Evolutionary conservation across 2,888 invertebrate species (phyloP), one percentile per base, ranked within the genome.

Genomic region (Tethea ocularis): DNA sequence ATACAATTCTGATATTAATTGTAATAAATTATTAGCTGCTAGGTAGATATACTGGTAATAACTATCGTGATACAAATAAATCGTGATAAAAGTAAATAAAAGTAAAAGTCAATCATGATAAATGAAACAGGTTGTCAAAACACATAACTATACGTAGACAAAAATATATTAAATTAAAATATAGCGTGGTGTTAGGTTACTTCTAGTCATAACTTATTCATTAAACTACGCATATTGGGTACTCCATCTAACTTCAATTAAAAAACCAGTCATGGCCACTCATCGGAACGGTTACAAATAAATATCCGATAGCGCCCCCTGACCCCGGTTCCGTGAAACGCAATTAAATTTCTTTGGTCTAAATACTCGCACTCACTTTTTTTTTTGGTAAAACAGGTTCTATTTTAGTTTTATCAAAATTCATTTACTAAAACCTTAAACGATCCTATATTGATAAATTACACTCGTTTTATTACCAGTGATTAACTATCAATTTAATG

Each of bases 311-410:
- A 68, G 68, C 75, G 83, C 83, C 84, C 87, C 71, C 72, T 87
- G 86, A 88, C 87, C 88, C 68, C 70, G 61, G 78, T 75, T 79
- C 78, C 75, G 77, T 80, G 78, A 80, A 86, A 84, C 73, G 77
- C 75, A 85, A 87, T 88, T 87, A 86, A 84, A 86, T 84, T 81
- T 86, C 80, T 83, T 82, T 80, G 82, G 77, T 79, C 84, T 75
- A 82, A 81, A 83, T 84, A 76, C 77, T 66, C 68, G 67, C 59
- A 69, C 68, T 71, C 63, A 61, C 64, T 66, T 68, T 72, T 74
- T 74, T 69, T 59, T n/a, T n/a, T n/a, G n/a, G 61, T 57, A 66
- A 67, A 78, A 78, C 78, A 62, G 71, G 77, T 78, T 78, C 69
- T 71, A 66, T 64, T 63, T 63, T 69, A 68, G 67, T 72, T 74